Conservation (phyloP, 2,888 invertebrate genomes). For the Odontomyia ornata region DNA sequence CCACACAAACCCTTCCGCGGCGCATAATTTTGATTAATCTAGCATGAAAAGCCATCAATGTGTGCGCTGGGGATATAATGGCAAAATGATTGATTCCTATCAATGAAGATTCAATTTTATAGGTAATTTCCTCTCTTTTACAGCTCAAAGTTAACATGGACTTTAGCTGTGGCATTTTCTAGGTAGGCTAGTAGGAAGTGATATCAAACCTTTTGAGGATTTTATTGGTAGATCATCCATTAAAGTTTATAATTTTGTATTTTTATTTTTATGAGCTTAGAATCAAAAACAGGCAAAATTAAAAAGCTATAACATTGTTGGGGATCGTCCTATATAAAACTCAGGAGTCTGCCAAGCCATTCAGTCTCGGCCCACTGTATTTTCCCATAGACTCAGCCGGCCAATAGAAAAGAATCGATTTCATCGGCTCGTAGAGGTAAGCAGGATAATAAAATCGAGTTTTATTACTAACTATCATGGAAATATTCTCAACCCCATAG, state of each 20-base stretch:
- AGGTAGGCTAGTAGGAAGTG: too few relatives aligned
- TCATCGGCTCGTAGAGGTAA: background rate
- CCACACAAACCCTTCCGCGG: background rate
- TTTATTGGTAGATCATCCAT: too few relatives aligned
- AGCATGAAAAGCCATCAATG: slow-evolving; percentile 21
- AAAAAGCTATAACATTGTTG: too few relatives aligned
- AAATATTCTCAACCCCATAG: background rate
- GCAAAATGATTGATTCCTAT: slow-evolving; percentile 30
- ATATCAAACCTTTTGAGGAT: too few relatives aligned
- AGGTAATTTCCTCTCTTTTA: slow-evolving; percentile 32
- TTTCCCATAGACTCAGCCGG: too few relatives aligned
- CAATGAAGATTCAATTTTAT: slow-evolving; percentile 23
- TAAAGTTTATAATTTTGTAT: too few relatives aligned
- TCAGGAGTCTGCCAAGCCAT: background rate
- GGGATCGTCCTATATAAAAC: too few relatives aligned
- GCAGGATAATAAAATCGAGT: slow-evolving; percentile 28
- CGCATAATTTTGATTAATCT: slow-evolving; percentile 11
- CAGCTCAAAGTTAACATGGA: background rate
- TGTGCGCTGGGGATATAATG: slow-evolving; percentile 6
- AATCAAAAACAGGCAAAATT: too few relatives aligned
- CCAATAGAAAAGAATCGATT: background rate
- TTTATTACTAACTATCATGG: slow-evolving; percentile 36
- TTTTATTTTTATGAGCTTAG: too few relatives aligned
- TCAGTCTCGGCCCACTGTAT: background rate
- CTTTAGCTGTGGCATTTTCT: background rate